Evolutionary conservation across 30 jellyfish, hydroid and myxozoan genomes (phyloP).

Genomic region (Catostylus mosaicus): DNA sequence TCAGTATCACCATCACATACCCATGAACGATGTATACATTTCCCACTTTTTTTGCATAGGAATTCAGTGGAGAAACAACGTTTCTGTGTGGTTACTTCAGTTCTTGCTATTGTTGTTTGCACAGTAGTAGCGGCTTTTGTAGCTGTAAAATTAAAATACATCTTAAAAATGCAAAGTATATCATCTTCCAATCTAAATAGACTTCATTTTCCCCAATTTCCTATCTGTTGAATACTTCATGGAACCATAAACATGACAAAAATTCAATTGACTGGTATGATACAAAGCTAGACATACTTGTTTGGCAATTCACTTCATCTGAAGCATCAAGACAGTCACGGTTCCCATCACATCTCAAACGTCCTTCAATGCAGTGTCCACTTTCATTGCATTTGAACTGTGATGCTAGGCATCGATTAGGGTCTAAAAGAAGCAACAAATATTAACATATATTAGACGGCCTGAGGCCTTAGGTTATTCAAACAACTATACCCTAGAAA

Average conservation of each 20-base stretch:
- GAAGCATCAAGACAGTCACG: slow-evolving; percentile 91
- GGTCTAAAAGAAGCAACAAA: slow-evolving; percentile 36
- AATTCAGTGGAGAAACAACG: slow-evolving; percentile 45
- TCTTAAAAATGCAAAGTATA: no score
- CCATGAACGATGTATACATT: slow-evolving; percentile 77
- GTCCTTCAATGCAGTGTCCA: slow-evolving; percentile 80
- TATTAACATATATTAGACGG: no score
- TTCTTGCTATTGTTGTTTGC: slow-evolving; percentile 33
- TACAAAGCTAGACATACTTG: slow-evolving; percentile 74
- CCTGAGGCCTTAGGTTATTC: no score
- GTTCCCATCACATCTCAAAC: slow-evolving; percentile 80
- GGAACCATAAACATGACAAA: neutral
- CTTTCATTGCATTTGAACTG: slow-evolving; percentile 80
- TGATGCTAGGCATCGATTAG: slow-evolving; percentile 43
- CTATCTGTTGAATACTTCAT: no score
- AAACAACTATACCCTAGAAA: no score
- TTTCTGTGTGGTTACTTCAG: slow-evolving; percentile 45
- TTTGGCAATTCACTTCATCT: slow-evolving; percentile 79
- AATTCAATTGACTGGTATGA: no score
- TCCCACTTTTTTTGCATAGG: slow-evolving; percentile 39
- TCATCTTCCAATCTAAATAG: no score
- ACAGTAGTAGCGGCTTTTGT: slow-evolving; percentile 17
- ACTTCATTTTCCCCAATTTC: no score
- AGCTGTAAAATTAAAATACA: no score
- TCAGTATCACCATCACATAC: slow-evolving; percentile 92